Percentiles rank a stretch among this genome's conserved stretches.
These are phyloP conservation scores for Mormyrus hasselquistii DNA, from an alignment of 2,797 vertebrate genomes.

Conservation along the genomic window DNA sequence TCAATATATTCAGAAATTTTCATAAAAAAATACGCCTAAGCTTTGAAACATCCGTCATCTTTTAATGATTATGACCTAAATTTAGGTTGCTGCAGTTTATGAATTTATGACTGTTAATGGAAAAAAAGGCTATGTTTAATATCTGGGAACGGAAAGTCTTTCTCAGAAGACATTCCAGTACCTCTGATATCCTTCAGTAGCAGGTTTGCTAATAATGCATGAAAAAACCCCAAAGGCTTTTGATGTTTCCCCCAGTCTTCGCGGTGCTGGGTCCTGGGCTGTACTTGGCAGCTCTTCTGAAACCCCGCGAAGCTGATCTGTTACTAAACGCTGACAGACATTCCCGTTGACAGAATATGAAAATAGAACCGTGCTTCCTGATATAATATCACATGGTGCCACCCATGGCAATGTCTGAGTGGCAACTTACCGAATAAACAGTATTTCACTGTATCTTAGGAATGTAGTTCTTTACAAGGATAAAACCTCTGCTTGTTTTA, in stretches of 20 bases:
- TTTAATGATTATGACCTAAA: conserved; percentile 27
- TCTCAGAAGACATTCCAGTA: conserved; percentile 49
- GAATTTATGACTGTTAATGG: conserved; percentile 28
- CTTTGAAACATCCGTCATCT: conserved; percentile 11
- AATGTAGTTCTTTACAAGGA: background rate
- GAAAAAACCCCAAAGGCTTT: conserved; percentile 37
- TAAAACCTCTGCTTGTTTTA: background rate
- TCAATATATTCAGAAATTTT: conserved; percentile 10
- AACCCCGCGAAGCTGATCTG: conserved; percentile 45
- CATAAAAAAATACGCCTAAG: conserved; percentile 17
- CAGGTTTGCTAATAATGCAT: conserved; percentile 52
- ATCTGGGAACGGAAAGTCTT: conserved; percentile 41
- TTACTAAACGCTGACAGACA: conserved; percentile 57
- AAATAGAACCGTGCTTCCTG: conserved; percentile 28
- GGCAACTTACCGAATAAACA: background rate
- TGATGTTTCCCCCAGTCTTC: conserved; percentile 47
- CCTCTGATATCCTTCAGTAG: conserved; percentile 44
- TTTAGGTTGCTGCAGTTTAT: conserved; percentile 14
- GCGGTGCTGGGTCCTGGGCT: conserved; percentile 40
- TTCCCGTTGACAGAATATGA: conserved; percentile 41
- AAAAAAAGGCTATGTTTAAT: conserved; percentile 36
- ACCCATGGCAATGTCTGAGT: background rate
- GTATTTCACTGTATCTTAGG: conserved; percentile 41
- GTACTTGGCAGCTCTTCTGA: conserved; percentile 66
- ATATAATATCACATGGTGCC: background rate